Base-by-base conservation (phyloP, 1,140 invertebrate species). In the Micrasema longulum region DNA sequence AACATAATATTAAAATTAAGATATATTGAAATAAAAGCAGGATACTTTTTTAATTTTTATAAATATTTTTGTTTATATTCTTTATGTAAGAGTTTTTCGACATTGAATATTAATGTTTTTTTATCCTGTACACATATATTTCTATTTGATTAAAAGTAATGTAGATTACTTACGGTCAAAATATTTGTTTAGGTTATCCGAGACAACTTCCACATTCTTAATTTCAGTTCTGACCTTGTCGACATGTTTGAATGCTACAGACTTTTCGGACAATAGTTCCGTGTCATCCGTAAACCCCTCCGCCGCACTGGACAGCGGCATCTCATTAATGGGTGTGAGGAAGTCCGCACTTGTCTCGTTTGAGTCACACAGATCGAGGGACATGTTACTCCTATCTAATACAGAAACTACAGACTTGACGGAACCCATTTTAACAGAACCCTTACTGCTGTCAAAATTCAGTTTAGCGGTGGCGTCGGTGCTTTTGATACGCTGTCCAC, bases 261-360 rank as follows among this genome's bases (percentile, higher is more conserved):
- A 57, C 45, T 71, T 76, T 16, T 76, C 72, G 7, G 69, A 73
- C 4, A 71, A 11, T 20, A 69, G 16, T 23, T 76, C 68, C 3
- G 72, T 36, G 43, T 73, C 75, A 52, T 73, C 69, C 9, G 69
- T 45, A 7, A 71, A 67, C 7, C 64, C 57, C 10, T 76, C 75
- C 11, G 64, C 71, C 9, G 60, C 81, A 1, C 81, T 81, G 0
- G 84, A 80, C 0, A 82, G 80, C 2, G 84, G 84, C 83, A 85
- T 83, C 69, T 85, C 84, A 20, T 85, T 85, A 6, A 85, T 85
- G 0, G 84, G 84, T 22, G 84, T 85, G 43, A 85, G 73, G 65
- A 85, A 85, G 76, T 85, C 84, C 0, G 84, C 84, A 72, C 83
- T 85, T 0, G 84, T 85, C 72, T 85, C 83, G 67, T 85, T 85